These are phyloP conservation scores for Hypomesus transpacificus DNA, from an alignment of 2,113 vertebrate genomes.

Conservation along the genomic window DNA sequence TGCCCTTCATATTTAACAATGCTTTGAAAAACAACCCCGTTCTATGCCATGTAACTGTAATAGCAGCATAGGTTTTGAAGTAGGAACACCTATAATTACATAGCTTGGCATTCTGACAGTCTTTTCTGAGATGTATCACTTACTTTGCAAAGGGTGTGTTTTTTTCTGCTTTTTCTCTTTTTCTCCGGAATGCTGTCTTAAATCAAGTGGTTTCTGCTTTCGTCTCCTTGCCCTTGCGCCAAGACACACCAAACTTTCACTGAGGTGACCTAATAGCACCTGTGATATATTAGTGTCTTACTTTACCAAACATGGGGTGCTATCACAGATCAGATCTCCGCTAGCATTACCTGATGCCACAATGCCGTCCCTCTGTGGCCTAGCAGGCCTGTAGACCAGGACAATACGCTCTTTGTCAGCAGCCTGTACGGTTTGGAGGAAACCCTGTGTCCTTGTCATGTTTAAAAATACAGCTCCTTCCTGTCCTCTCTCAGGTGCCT, in stretches of 20 bases:
- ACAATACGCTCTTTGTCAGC: constrained; percentile 65
- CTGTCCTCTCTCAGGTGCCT: not conserved
- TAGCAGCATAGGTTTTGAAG: constrained; percentile 35
- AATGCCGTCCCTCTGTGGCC: constrained; percentile 66
- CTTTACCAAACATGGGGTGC: constrained; percentile 63
- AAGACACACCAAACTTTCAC: constrained; percentile 41
- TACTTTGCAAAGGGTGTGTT: constrained; percentile 33
- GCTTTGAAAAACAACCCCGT: constrained; percentile 20
- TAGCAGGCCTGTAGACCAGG: constrained; percentile 51
- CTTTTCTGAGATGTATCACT: constrained; percentile 45
- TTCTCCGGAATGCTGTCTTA: constrained; percentile 50
- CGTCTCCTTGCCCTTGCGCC: constrained; percentile 38
- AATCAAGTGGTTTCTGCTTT: constrained; percentile 58
- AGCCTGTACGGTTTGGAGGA: constrained; percentile 30
- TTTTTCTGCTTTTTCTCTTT: constrained; percentile 27
- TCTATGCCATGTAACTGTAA: constrained; percentile 28
- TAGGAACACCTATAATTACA: constrained; percentile 45
- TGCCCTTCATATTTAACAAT: constrained; percentile 27
- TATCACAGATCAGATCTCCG: constrained; percentile 64
- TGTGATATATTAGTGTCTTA: constrained; percentile 63
- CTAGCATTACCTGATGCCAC: constrained; percentile 72
- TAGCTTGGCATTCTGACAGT: constrained; percentile 43
- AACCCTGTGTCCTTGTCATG: constrained; percentile 39
- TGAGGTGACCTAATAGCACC: constrained; percentile 56
- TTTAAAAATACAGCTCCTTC: constrained; percentile 41